phyloP scores from a whole-genome alignment of 2,888 invertebrate species.

The Dascillus cervinus region DNA sequence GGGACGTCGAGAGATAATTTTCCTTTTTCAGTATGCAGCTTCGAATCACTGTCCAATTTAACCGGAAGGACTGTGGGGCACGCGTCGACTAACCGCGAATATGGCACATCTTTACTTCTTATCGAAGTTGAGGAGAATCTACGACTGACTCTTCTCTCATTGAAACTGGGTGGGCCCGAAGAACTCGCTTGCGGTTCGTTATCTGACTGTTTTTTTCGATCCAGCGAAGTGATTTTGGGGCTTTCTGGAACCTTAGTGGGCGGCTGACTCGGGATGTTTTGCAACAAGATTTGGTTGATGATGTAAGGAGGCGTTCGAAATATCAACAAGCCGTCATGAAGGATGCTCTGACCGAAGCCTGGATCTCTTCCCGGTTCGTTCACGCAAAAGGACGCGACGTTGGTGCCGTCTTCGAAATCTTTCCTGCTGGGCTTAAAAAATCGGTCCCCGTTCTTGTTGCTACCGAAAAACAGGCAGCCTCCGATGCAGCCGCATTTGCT shows the following conservation, averaged over 20 bases:
- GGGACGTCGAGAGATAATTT: slow-evolving; percentile 39
- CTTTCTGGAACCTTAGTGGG: slow-evolving; percentile 18
- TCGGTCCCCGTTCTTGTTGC: slow-evolving; percentile 77
- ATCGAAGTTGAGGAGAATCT: slow-evolving; percentile 58
- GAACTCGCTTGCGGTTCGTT: slow-evolving; percentile 25
- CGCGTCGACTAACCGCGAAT: slow-evolving; percentile 68
- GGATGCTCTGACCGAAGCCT: slow-evolving; percentile 89
- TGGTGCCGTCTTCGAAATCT: slow-evolving; percentile 74
- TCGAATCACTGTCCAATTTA: slow-evolving; percentile 67
- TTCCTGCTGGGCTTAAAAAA: slow-evolving; percentile 81
- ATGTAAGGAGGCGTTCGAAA: slow-evolving; percentile 88
- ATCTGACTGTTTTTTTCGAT: slow-evolving; percentile 22
- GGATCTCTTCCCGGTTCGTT: slow-evolving; percentile 74
- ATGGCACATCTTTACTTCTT: slow-evolving; percentile 61
- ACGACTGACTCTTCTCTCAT: slow-evolving; percentile 40
- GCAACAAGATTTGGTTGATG: slow-evolving; percentile 65
- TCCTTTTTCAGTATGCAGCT: slow-evolving; percentile 50
- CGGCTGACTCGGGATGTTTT: slow-evolving; percentile 46
- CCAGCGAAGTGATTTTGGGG: slow-evolving; percentile 22
- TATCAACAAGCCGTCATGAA: slow-evolving; percentile 78
- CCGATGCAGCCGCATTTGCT: slow-evolving; percentile 91
- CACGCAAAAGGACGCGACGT: slow-evolving; percentile 71
- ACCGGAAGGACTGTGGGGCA: slow-evolving; percentile 43
- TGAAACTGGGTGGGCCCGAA: slow-evolving; percentile 40
- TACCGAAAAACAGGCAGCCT: slow-evolving; percentile 91